phyloP scores from a whole-genome alignment of 2,113 vertebrate species.

The Aphyosemion australe region DNA sequence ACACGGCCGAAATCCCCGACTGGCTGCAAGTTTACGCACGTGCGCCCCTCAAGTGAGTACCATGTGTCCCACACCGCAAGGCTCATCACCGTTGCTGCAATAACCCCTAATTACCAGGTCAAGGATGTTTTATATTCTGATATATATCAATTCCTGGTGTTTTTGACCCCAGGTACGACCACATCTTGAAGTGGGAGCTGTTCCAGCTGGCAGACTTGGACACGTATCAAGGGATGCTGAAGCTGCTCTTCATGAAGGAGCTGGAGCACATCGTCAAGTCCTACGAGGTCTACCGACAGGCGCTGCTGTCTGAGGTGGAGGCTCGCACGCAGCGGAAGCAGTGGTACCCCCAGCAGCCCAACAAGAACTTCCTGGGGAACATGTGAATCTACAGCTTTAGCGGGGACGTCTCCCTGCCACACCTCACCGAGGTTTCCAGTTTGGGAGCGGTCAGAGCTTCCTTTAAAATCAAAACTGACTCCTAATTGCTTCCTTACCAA shows the following conservation, averaged over 20 bases:
- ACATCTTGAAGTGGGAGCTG: slow-evolving; percentile 98
- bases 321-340: slow-evolving; percentile 92
- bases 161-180: slow-evolving; percentile 88
- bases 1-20: slow-evolving; percentile 95
- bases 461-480: slow-evolving; percentile 54
- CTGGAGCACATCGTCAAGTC: slow-evolving; percentile 97
- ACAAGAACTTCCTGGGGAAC: slow-evolving; percentile 87
- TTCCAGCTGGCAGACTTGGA: slow-evolving; percentile 98
- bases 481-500: slow-evolving; percentile 65
- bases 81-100: not conserved
- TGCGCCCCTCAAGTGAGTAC: slow-evolving; percentile 91
- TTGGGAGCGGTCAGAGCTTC: slow-evolving; percentile 55
- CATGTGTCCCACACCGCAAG: not conserved
- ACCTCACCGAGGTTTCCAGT: slow-evolving; percentile 52
- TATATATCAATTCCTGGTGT: too few relatives aligned
- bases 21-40: slow-evolving; percentile 99
- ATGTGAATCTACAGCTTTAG: slow-evolving; percentile 57
- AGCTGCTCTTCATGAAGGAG: slow-evolving; percentile 99
- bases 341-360: slow-evolving; percentile 90
- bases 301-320: slow-evolving; percentile 90
- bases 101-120: too few relatives aligned
- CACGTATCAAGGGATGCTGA: slow-evolving; percentile 98
- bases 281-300: slow-evolving; percentile 94
- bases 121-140: too few relatives aligned
- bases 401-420: not conserved